These are phyloP conservation scores for Apodemus agrarius DNA, from an alignment of 2,797 vertebrate genomes.

Conservation along the genomic window DNA sequence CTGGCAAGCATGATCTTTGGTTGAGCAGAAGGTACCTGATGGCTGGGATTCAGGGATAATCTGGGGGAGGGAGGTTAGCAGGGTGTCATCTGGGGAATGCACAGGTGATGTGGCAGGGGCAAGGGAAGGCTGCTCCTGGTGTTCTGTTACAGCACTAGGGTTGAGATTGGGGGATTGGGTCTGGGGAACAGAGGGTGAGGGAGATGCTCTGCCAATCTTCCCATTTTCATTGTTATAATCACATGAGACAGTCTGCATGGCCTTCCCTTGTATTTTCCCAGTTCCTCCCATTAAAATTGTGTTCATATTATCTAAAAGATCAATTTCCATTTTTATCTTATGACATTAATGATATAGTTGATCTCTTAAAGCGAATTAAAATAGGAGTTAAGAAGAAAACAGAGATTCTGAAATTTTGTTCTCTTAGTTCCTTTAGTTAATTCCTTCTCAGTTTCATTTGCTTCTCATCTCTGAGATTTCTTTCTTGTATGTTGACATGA, in stretches of 20 bases:
- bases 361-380: neutral
- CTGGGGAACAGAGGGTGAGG: neutral
- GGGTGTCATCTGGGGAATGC: neutral
- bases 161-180: neutral
- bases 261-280: neutral
- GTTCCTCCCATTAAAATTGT: neutral
- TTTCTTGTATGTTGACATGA: neutral
- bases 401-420: neutral
- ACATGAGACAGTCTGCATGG: neutral
- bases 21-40: neutral
- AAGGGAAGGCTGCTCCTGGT: neutral
- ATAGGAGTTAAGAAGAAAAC: neutral
- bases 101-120: neutral
- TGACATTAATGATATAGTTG: neutral
- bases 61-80: neutral
- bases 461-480: neutral
- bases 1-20: neutral
- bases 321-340: conserved; percentile 1
- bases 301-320: neutral
- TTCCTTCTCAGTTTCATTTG: neutral
- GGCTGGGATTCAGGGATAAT: neutral
- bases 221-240: neutral
- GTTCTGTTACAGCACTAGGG: neutral
- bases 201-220: neutral
- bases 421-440: neutral